Evolutionary conservation across 2,797 vertebrate genomes (phyloP), one percentile per base, ranked within the genome.

Genomic region (Lemur catta): DNA sequence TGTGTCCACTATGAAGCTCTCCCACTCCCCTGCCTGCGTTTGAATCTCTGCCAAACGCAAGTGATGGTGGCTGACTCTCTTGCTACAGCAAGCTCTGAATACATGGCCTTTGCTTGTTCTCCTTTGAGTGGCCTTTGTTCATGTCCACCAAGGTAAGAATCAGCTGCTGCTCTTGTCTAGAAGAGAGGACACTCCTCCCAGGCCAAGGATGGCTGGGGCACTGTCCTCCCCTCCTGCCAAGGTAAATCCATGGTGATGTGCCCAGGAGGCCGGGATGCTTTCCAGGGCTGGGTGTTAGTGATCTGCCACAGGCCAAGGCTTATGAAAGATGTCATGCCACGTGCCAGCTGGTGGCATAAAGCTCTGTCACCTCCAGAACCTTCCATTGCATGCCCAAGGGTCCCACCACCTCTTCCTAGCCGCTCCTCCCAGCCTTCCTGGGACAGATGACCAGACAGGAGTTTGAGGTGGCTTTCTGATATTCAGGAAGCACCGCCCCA

Each of bases 311-410:
- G n/a, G 48, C 80, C 46, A 28, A 57, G 41, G 38, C 46, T 84
- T 57, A 1, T 17, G 15, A 28, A 74, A 79, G 72, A 57, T 30
- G 5, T 8, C 65, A n/a, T 50, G 67, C 28, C 38, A 7, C 0
- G 7, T 67, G 80, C 26, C 80, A 74, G 9, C 48, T 43, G 26
- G 41, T 2, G 48, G 41, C 41, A n/a, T 59, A 82, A 28, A 63
- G 55, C 22, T n/a, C 24, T 52, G 41, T 41, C 55, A 17, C 65
- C 78, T 59, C 17, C 57, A 33, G 74, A 89, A 67, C 20, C 57
- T 24, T 74, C n/a, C 5, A 1, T 13, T n/a, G 20, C n/a, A 59
- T 5, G 0, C 63, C 72, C 6, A 0, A 9, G 0, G 4, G 80
- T 35, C 48, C 26, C 7, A 55, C 35, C 38, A 3, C 22, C 30